Percentiles rank a stretch among this genome's conserved stretches.
These are phyloP conservation scores for Cariama cristata DNA, from an alignment of 2,113 vertebrate species.

Conservation along the genomic window DNA sequence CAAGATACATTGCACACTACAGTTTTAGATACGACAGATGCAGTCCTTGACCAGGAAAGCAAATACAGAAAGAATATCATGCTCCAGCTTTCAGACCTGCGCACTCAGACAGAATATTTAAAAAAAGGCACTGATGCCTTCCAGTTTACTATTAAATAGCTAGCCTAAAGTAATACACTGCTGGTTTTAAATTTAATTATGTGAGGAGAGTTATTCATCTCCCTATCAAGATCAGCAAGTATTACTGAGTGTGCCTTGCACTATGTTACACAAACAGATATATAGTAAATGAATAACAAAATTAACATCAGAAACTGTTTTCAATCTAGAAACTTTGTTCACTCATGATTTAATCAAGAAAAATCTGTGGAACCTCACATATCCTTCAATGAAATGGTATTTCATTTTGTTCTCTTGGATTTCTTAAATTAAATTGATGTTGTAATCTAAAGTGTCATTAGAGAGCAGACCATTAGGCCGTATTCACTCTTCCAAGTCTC, in stretches of 20 bases:
- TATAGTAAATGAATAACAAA: not conserved
- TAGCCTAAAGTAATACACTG: not conserved
- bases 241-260: not conserved
- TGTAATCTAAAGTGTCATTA: not conserved
- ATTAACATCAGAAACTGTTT: not conserved
- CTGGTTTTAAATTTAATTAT: not conserved
- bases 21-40: not conserved
- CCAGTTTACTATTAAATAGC: not conserved
- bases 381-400: not conserved
- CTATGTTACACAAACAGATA: not conserved
- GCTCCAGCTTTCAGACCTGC: not conserved
- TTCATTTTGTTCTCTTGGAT: not conserved
- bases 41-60: not conserved
- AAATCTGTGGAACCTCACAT: not conserved
- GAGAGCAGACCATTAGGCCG: not conserved
- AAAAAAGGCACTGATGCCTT: not conserved
- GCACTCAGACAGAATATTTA: not conserved
- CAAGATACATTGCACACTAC: not conserved
- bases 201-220: not conserved
- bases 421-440: not conserved
- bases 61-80: not conserved
- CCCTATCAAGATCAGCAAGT: not conserved
- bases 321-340: not conserved
- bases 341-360: not conserved
- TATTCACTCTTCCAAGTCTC: not conserved